phyloP scores from a whole-genome alignment of 2,113 vertebrate species.

The Myiagra hebetior region DNA sequence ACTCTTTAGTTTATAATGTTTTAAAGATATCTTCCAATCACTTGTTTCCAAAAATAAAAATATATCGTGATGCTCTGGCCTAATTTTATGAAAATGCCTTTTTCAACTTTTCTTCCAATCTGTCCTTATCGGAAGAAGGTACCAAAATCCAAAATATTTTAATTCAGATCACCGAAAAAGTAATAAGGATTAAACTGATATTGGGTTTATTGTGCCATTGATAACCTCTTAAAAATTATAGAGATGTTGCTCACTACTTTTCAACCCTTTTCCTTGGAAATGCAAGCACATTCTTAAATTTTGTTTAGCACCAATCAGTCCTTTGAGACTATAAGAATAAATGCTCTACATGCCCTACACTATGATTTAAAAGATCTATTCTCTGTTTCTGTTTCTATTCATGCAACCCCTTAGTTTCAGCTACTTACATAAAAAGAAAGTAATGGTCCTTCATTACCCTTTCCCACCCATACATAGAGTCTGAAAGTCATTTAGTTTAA shows the following conservation, averaged over 20 bases:
- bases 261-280: not conserved
- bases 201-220: rapidly evolving
- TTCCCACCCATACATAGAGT: not conserved
- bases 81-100: not conserved
- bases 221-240: not conserved
- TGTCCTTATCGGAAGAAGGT: not conserved
- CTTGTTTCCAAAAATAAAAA: not conserved
- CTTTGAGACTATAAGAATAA: not conserved
- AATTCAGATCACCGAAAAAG: not conserved
- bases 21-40: not conserved
- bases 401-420: not conserved
- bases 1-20: not conserved
- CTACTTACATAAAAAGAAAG: not conserved
- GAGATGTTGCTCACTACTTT: not conserved
- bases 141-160: not conserved
- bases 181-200: not conserved
- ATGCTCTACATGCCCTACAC: not conserved
- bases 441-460: not conserved
- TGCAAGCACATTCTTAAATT: not conserved
- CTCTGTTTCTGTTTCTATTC: not conserved
- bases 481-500: not conserved
- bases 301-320: not conserved
- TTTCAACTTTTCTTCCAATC: not conserved
- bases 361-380: not conserved
- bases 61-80: not conserved